Evolutionary conservation across 2,888 invertebrate species (phyloP).

Genomic region (Phasia obesa): DNA sequence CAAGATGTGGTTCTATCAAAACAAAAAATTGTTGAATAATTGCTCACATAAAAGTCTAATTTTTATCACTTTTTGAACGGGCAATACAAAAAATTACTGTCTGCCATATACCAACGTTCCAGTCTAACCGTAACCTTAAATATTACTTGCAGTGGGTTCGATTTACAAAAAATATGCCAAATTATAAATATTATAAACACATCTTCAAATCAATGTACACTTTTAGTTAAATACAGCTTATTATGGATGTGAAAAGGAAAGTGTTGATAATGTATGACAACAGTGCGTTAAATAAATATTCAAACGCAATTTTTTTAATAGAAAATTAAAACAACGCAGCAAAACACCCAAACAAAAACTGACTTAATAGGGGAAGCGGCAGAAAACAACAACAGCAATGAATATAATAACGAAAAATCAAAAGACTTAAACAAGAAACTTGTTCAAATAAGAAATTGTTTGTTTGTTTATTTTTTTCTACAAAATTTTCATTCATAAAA

Average conservation of each 20-base stretch:
- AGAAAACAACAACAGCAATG: conserved; percentile 31
- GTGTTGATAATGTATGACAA: conserved; percentile 66
- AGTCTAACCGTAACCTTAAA: too few relatives aligned
- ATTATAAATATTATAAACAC: too few relatives aligned
- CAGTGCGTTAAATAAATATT: conserved; percentile 67
- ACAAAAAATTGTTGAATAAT: too few relatives aligned
- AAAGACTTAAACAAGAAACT: conserved; percentile 68
- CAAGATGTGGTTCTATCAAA: too few relatives aligned
- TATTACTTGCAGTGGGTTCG: too few relatives aligned
- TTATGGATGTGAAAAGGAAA: conserved; percentile 68
- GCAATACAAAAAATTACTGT: too few relatives aligned
- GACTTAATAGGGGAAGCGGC: conserved; percentile 36
- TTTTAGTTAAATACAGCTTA: conserved; percentile 43
- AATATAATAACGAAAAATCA: conserved; percentile 44
- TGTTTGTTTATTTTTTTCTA: conserved; percentile 3
- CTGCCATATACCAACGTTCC: too few relatives aligned
- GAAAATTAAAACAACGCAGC: conserved; percentile 21
- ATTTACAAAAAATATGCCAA: too few relatives aligned
- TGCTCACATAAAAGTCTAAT: too few relatives aligned
- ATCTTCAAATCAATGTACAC: conserved; percentile 8
- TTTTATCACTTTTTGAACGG: too few relatives aligned
- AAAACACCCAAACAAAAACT: background rate
- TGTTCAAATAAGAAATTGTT: conserved; percentile 56
- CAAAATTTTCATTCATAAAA: conserved; percentile 64
- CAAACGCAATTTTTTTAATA: conserved; percentile 24